These are phyloP conservation scores for Macquaria australasica DNA, from an alignment of 2,113 vertebrate genomes.

Conservation along the genomic window DNA sequence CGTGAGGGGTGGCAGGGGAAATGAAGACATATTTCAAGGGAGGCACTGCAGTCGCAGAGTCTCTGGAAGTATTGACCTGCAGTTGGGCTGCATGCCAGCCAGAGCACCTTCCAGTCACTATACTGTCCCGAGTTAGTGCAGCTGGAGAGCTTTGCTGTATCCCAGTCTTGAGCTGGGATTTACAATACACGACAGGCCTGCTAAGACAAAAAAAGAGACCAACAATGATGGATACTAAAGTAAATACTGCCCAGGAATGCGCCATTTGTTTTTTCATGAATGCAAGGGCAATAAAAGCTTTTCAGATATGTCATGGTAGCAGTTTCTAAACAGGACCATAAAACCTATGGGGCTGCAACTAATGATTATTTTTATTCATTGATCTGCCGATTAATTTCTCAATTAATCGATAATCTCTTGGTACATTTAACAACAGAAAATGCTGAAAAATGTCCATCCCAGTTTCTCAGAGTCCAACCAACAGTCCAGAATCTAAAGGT, in stretches of 20 bases:
- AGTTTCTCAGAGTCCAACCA: neutral
- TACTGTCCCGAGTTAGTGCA: constrained; percentile 48
- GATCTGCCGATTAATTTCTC: neutral
- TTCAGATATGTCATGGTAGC: neutral
- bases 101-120: constrained; percentile 61
- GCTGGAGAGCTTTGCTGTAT: constrained; percentile 53
- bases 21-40: constrained; percentile 74
- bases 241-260: constrained; percentile 57
- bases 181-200: constrained; percentile 26
- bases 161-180: constrained; percentile 48
- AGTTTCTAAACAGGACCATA: neutral
- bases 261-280: constrained; percentile 16
- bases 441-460: neutral
- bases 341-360: neutral
- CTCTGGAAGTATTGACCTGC: constrained; percentile 84
- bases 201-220: constrained; percentile 38
- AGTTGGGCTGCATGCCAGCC: constrained; percentile 77
- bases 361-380: neutral
- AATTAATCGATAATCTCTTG: neutral
- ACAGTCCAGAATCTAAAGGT: neutral
- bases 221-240: constrained; percentile 45
- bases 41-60: constrained; percentile 77
- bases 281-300: constrained; percentile 28
- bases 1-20: constrained; percentile 66
- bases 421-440: neutral